Evolutionary conservation across 2,888 invertebrate genomes (phyloP).

Genomic region (Caenorhabditis virilis): DNA sequence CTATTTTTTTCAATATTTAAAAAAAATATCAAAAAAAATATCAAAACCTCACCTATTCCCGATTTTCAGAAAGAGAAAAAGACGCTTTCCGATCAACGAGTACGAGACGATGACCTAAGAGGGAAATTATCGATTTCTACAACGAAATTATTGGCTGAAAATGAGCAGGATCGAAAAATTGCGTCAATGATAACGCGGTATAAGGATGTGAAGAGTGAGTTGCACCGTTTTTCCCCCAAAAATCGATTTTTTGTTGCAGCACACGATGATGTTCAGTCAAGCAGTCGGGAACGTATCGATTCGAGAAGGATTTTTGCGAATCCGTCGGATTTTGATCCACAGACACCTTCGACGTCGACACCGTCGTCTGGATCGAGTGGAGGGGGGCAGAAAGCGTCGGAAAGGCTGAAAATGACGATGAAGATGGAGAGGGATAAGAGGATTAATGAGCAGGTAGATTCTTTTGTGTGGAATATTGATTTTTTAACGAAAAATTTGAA

Average conservation of each 20-base stretch:
- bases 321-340: background rate
- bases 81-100: slow-evolving; percentile 50
- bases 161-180: slow-evolving; percentile 54
- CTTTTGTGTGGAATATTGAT: too few species aligned
- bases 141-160: slow-evolving; percentile 52
- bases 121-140: slow-evolving; percentile 52
- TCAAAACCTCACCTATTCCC: too few species aligned
- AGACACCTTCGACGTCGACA: slow-evolving; percentile 19
- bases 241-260: slow-evolving; percentile 27
- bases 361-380: slow-evolving; percentile 16
- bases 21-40: too few species aligned
- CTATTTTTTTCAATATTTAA: too few species aligned
- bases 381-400: slow-evolving; percentile 10
- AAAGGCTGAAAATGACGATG: slow-evolving; percentile 33
- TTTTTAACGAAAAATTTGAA: too few species aligned
- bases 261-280: slow-evolving; percentile 41
- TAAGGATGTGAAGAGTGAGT: slow-evolving; percentile 53
- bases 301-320: slow-evolving; percentile 39
- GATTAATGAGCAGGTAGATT: slow-evolving; percentile 20
- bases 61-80: slow-evolving; percentile 56
- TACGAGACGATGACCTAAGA: slow-evolving; percentile 54
- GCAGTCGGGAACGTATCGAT: slow-evolving; percentile 37
- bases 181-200: slow-evolving; percentile 57
- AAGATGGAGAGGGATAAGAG: slow-evolving; percentile 31
- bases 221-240: background rate